Evolutionary conservation across 2,888 invertebrate species (phyloP).

Genomic region (Miltochrista miniata): DNA sequence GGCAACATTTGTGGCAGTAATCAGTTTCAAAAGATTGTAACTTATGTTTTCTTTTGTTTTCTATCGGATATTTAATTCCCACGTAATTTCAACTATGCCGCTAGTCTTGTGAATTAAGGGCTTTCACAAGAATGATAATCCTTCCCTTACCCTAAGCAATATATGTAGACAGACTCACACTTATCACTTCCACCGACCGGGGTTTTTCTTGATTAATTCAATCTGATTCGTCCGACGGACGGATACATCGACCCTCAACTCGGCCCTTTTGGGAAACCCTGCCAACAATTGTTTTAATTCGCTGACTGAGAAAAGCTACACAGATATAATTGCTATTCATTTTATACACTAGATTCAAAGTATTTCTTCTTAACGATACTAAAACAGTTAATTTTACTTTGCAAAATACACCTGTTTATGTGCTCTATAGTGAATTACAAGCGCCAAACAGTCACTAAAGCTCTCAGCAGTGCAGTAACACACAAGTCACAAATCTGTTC

Average conservation of each 20-base stretch:
- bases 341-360: conserved; percentile 19
- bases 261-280: conserved; percentile 58
- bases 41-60: not conserved
- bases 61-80: not conserved
- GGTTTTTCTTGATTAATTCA: conserved; percentile 73
- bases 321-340: conserved; percentile 25
- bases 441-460: conserved; percentile 37
- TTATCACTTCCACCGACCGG: conserved; percentile 52
- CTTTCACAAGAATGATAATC: no score
- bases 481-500: conserved; percentile 67
- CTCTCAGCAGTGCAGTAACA: conserved; percentile 53
- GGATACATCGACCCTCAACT: conserved; percentile 58
- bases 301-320: conserved; percentile 37
- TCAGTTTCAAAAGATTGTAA: not conserved
- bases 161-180: conserved; percentile 22
- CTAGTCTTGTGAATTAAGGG: no score
- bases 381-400: no score
- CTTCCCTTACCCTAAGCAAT: conserved; percentile 10
- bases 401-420: no score
- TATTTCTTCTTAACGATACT: not conserved
- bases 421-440: no score
- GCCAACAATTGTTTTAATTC: conserved; percentile 58
- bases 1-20: not conserved
- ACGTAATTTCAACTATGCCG: no score
- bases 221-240: conserved; percentile 61